phyloP scores from a whole-genome alignment of 1,140 invertebrate species.

The Pemphigus obesinymphae region DNA sequence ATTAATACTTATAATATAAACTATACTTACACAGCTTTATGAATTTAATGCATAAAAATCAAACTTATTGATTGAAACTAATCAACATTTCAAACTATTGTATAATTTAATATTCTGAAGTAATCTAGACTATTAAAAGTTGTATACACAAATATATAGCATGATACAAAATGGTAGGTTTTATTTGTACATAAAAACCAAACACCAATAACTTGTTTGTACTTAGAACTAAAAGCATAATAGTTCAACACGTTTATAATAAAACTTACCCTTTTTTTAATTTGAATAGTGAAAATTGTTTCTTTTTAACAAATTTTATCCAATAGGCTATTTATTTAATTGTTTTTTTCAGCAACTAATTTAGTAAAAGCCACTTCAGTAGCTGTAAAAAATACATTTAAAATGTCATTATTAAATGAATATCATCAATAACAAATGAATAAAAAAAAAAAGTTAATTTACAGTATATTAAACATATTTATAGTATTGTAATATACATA shows the following conservation, averaged over 20 bases:
- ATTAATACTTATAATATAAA: background rate
- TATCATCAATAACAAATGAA: background rate
- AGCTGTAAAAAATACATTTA: background rate
- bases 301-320: background rate
- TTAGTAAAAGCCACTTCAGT: slow-evolving; percentile 3
- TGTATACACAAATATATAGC: background rate
- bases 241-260: background rate
- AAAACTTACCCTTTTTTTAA: slow-evolving; percentile 24
- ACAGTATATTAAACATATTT: no score
- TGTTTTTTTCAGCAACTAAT: slow-evolving; percentile 5
- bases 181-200: background rate
- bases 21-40: slow-evolving; percentile 10
- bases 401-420: background rate
- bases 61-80: background rate
- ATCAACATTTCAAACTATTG: background rate
- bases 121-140: background rate
- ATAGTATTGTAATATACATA: no score
- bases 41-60: background rate
- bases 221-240: background rate
- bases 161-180: background rate
- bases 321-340: slow-evolving; percentile 9
- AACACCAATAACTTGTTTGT: background rate
- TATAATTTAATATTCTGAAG: background rate
- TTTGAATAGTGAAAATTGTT: background rate
- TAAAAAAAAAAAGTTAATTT: background rate